phyloP scores from a whole-genome alignment of 2,888 invertebrate species.

The Ophraella communa region DNA sequence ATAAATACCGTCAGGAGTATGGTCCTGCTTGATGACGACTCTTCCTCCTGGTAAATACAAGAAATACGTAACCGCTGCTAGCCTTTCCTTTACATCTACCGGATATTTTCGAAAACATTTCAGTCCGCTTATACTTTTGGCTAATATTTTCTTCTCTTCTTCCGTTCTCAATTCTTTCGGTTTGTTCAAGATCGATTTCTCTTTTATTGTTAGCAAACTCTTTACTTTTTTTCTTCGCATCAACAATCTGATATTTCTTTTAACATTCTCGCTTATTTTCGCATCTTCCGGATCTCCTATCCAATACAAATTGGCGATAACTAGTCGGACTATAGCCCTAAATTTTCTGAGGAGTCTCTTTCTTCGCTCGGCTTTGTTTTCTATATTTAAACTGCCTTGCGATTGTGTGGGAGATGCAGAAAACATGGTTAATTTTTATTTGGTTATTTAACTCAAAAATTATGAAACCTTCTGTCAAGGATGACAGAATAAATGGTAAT shows the following conservation, averaged over 20 bases:
- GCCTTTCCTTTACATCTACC: slow-evolving; percentile 63
- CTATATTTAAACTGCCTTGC: not conserved
- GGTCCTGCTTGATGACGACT: slow-evolving; percentile 68
- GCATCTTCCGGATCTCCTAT: slow-evolving; percentile 62
- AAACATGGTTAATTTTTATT: not conserved
- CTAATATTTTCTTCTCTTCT: slow-evolving; percentile 67
- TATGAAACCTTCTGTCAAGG: not conserved
- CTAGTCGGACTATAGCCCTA: slow-evolving; percentile 64
- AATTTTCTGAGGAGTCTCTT: slow-evolving; percentile 64
- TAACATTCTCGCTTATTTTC: slow-evolving; percentile 60
- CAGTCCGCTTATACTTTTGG: slow-evolving; percentile 65
- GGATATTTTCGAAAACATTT: slow-evolving; percentile 63
- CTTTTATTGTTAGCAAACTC: slow-evolving; percentile 55
- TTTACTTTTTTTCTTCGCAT: slow-evolving; percentile 48
- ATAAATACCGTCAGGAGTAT: slow-evolving; percentile 47
- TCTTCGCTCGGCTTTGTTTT: slow-evolving; percentile 43
- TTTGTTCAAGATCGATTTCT: slow-evolving; percentile 68
- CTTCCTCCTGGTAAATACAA: slow-evolving; percentile 67
- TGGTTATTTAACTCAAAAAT: not conserved
- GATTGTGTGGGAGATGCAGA: not conserved
- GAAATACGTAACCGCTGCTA: slow-evolving; percentile 69
- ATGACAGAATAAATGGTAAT: not conserved
- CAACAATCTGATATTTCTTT: slow-evolving; percentile 61
- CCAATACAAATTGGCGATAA: slow-evolving; percentile 67
- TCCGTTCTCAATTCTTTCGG: slow-evolving; percentile 64